A percentile compares a stretch with the other conserved stretches of the same genome.
Conservation (phyloP, 2,888 invertebrate species). For the Trypoxylon attenuatum region DNA sequence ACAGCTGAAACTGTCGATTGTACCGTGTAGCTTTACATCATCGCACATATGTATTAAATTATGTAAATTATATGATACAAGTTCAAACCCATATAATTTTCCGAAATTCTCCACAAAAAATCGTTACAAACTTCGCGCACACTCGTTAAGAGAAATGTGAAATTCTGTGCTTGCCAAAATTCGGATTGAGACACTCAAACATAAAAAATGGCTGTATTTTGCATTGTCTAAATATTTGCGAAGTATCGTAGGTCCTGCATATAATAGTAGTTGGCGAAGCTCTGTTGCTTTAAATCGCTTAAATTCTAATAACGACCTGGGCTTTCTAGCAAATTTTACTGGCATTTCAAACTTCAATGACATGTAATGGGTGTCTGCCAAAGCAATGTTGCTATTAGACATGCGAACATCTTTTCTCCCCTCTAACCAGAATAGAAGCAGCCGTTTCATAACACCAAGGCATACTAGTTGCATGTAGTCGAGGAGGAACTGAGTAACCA, state of each 20-base stretch:
- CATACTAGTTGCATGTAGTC: not conserved
- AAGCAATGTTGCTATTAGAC: not conserved
- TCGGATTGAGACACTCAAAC: not conserved
- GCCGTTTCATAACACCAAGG: not conserved
- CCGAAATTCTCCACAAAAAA: slow-evolving; percentile 4
- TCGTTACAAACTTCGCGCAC: not conserved
- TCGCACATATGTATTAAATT: slow-evolving; percentile 3
- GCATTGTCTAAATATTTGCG: not conserved
- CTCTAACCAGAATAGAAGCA: not conserved
- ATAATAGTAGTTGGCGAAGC: not conserved
- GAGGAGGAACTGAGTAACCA: not conserved
- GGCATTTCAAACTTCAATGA: not conserved
- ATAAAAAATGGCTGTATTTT: not conserved
- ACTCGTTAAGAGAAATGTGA: not conserved
- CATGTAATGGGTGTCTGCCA: not conserved
- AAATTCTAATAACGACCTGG: not conserved
- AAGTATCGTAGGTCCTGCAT: not conserved
- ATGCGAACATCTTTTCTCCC: not conserved
- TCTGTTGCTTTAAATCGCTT: not conserved
- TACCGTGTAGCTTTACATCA: not conserved
- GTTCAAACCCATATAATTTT: slow-evolving; percentile 5
- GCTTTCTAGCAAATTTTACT: slow-evolving; percentile 1
- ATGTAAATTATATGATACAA: not conserved
- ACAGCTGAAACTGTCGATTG: not conserved
- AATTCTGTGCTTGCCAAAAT: slow-evolving; percentile 1